phyloP scores from a whole-genome alignment of 2,888 invertebrate species.

The Phortica okadai region DNA sequence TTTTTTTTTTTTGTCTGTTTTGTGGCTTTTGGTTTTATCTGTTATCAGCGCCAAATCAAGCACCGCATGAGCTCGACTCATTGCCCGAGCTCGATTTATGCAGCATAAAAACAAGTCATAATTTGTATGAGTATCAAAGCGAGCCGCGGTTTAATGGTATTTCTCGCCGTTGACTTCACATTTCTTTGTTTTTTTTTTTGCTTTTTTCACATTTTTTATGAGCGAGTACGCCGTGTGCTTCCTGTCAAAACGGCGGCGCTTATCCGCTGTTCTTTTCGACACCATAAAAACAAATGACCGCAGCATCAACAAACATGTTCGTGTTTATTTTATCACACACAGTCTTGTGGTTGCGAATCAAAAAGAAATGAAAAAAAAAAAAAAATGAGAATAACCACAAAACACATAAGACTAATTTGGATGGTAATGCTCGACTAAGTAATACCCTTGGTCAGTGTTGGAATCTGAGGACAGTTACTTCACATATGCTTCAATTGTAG shows the following conservation, averaged over 20 bases:
- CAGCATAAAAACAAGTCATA: neutral
- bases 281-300: conserved; percentile 43
- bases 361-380: too few species aligned
- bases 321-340: conserved; percentile 33
- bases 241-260: neutral
- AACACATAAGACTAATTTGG: too few species aligned
- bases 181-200: neutral
- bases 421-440: neutral
- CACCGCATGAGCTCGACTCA: neutral
- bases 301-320: conserved; percentile 41
- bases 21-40: neutral
- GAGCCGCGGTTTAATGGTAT: neutral
- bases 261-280: conserved; percentile 35
- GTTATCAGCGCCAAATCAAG: neutral
- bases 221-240: neutral
- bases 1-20: neutral
- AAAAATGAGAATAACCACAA: too few species aligned
- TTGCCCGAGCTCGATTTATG: neutral
- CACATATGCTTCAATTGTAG: too few species aligned
- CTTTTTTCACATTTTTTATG: neutral
- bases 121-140: conserved; percentile 3
- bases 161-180: neutral
- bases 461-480: too few species aligned
- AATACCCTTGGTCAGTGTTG: too few species aligned
- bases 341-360: neutral